Base-by-base conservation (phyloP, 2,113 vertebrate species). In the Halcyon malimbica region DNA sequence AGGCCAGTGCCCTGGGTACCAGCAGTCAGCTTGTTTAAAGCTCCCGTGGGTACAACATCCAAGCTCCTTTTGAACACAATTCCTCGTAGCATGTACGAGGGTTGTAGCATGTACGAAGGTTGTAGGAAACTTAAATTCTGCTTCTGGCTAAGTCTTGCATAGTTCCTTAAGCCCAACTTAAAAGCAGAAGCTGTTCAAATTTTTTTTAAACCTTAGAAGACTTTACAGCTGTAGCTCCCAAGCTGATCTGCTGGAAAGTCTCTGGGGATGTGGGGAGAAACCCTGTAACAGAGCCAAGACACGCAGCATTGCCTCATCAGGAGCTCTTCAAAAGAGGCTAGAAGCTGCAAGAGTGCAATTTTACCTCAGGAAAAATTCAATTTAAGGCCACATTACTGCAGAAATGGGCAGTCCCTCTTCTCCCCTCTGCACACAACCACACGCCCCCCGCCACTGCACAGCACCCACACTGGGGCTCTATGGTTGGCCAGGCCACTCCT, bases 311-410 rank as follows among this genome's bases (percentile, higher is more conserved):
- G 26, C 64, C 41, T 65, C 53, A 57, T 25, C 26, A 39, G 42
- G 15, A 67, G 19, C 7, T 31, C 69, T 71, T 71, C 1, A n/a
- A 26, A 76, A 85, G 42, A 54, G 29, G 4, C 37, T 16, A 35
- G 21, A 1, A 4, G 41, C 64, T 31, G 56, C 24, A 69, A 41
- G 35, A 39, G 9, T 4, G 9, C 0, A 0, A n/a, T 62, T 41
- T 75, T 68, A 39, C 41, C 78, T 19, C 3, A 46, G n/a, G 37
- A 42, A 57, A 48, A 75, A 4, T 1, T 31, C 46, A 39, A 4
- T 35, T 77, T 35, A 84, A 78, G 25, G 6, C 54, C 18, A 5
- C 2, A 4, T 57, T 54, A 14, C 13, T 53, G 19, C 37, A 78
- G 23, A 67, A 78, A 53, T 29, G 2, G 23, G 9, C 16, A 17